Base-by-base conservation (phyloP, 2,113 vertebrate species). In the Anthoscopus minutus region DNA sequence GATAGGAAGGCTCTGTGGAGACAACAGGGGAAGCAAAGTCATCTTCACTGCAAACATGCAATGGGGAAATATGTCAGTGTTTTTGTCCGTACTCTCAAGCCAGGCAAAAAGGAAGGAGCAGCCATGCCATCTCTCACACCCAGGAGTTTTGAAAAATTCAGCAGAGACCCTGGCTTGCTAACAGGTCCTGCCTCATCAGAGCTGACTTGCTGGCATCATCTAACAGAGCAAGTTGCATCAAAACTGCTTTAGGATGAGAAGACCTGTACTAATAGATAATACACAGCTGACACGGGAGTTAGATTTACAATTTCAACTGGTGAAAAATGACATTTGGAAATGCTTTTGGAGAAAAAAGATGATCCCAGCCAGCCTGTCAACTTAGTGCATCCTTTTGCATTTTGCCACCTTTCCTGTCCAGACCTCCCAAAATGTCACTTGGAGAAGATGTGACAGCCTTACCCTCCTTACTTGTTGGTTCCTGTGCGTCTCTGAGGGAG, bases 1-100 rank as follows among this genome's bases (percentile, higher is more conserved):
- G 16, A 69, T 69, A 69, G 37, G 24, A 35, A 72, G 53, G 40
- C 40, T 83, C 16, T 17, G 25, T 6, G 1, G 37, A 16, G 35
- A 11, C 51, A 82, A 51, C 28, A 10, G 28, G 24, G 28, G 38
- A 74, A 86, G 25, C 6, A n/a, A 65, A 85, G 25, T 15, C 21
- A 14, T 60, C 58, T 83, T 61, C 27, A 9, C 37, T 9, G 6
- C 53, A 67, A 72, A 21, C 13, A 33, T 65, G 27, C 9, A 65
- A 35, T 1, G 1, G 20, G 37, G 33, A 37, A 50, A 79, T 37
- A 11, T 2, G 15, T 38, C 40, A 4, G 2, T 15, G 9, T 5
- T 80, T 86, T 69, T 64, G 24, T 38, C 76, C 30, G 0, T 28
- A 8, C 12, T 54, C n/a, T 94, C 14, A 38, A 69, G 51, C 17